Evolutionary conservation across 2,113 vertebrate species (phyloP).

Genomic region (Antennarius striatus): DNA sequence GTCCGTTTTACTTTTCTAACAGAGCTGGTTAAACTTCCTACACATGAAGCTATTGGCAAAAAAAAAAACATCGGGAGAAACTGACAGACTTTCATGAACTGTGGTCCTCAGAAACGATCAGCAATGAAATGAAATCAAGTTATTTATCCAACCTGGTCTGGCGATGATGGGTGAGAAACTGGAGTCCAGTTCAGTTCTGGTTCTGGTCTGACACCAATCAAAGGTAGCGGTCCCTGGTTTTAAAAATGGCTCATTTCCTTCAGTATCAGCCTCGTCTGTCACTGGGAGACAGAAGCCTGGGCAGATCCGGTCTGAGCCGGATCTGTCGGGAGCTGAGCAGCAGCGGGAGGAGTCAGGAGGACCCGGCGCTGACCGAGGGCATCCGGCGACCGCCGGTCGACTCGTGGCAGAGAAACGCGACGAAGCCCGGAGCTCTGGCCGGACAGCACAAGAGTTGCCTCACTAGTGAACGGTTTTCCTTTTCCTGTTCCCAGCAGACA

Average conservation of each 20-base stretch:
- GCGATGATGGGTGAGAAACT: too few relatives aligned
- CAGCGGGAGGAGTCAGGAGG: conserved; percentile 40
- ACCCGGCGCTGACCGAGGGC: conserved; percentile 28
- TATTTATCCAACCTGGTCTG: not conserved
- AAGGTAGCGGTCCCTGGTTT: conserved; percentile 38
- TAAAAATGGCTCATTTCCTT: conserved; percentile 59
- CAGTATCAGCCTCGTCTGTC: conserved; percentile 38
- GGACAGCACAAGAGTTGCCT: conserved; percentile 9
- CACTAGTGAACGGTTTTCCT: conserved; percentile 8
- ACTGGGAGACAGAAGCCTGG: conserved; percentile 17
- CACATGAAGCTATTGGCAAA: conserved; percentile 52
- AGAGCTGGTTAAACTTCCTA: conserved; percentile 82
- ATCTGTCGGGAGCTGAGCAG: conserved; percentile 46
- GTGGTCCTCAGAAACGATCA: conserved; percentile 31
- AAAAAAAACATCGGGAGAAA: conserved; percentile 22
- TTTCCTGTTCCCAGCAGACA: conserved; percentile 18
- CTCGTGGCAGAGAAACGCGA: conserved; percentile 2
- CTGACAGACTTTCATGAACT: conserved; percentile 1
- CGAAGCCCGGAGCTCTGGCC: conserved; percentile 5
- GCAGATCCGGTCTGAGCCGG: conserved; percentile 41
- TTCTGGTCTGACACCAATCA: conserved; percentile 4
- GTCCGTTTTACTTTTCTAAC: conserved; percentile 88
- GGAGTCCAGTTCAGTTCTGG: not conserved
- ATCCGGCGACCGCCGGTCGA: conserved; percentile 16
- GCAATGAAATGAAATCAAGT: not conserved